Evolutionary conservation across 2,113 vertebrate genomes (phyloP).

Genomic region (Bos javanicus): DNA sequence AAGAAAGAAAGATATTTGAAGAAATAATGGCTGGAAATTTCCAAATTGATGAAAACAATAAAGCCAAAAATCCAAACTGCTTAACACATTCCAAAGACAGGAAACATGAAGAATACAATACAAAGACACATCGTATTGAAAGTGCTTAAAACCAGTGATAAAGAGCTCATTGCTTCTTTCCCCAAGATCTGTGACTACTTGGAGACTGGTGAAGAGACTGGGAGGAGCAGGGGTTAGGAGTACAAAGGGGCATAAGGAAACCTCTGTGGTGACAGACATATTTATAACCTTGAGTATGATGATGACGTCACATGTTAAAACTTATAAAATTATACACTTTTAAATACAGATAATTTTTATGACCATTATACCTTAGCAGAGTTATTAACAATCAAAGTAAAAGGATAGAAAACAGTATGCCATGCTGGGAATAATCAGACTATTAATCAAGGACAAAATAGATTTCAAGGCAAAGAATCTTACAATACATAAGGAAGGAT

Average conservation of each 20-base stretch:
- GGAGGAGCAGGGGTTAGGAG: not conserved
- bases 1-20: not conserved
- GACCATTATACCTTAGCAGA: not conserved
- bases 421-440: not conserved
- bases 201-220: not conserved
- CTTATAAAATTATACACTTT: not conserved
- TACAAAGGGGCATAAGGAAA: not conserved
- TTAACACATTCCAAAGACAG: not conserved
- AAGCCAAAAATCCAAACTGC: not conserved
- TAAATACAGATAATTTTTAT: not conserved
- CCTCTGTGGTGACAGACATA: not conserved
- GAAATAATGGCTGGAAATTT: not conserved
- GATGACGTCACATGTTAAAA: not conserved
- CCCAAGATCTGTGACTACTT: not conserved
- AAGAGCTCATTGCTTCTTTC: not conserved
- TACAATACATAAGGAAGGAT: not conserved
- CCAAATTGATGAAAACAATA: not conserved
- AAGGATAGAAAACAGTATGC: not conserved
- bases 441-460: not conserved
- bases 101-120: not conserved
- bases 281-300: not conserved
- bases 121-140: not conserved
- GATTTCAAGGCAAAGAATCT: not conserved
- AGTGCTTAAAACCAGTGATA: not conserved
- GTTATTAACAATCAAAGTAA: not conserved